phyloP scores from a whole-genome alignment of 2,113 vertebrate genomes.

The Danionella cerebrum region DNA sequence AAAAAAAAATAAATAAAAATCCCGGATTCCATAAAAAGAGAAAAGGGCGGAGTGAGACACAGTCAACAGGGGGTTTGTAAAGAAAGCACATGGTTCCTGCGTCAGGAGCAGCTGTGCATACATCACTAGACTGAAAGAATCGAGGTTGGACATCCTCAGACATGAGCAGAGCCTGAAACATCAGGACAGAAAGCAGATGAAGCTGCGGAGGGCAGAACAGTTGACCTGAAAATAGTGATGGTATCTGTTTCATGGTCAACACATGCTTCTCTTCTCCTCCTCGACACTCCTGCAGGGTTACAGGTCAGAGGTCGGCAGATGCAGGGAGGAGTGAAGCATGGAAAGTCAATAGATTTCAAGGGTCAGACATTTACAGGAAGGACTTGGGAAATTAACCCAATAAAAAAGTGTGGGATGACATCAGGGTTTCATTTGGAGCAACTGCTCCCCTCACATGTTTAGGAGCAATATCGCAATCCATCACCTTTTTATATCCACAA shows the following conservation, averaged over 20 bases:
- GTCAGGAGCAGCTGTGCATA: conserved; percentile 66
- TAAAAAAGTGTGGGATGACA: background rate
- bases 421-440: background rate
- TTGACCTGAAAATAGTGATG: conserved; percentile 21
- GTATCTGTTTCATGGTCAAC: conserved; percentile 51
- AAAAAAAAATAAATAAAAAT: conserved; percentile 52
- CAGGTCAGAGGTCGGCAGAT: conserved; percentile 65
- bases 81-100: conserved; percentile 53
- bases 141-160: no score
- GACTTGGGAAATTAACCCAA: conserved; percentile 10
- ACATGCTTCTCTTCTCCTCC: conserved; percentile 34
- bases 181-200: conserved; percentile 25
- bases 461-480: background rate
- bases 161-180: conserved; percentile 19
- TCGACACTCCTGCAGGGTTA: conserved; percentile 37
- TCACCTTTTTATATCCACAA: background rate
- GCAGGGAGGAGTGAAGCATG: conserved; percentile 45
- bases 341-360: conserved; percentile 28
- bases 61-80: conserved; percentile 57
- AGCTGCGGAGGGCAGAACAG: background rate
- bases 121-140: conserved; percentile 44
- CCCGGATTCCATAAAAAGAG: conserved; percentile 47
- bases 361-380: conserved; percentile 51
- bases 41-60: conserved; percentile 45
- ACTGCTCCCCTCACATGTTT: background rate